Evolutionary conservation across 2,888 invertebrate species (phyloP).

Genomic region (Phasia obesa): DNA sequence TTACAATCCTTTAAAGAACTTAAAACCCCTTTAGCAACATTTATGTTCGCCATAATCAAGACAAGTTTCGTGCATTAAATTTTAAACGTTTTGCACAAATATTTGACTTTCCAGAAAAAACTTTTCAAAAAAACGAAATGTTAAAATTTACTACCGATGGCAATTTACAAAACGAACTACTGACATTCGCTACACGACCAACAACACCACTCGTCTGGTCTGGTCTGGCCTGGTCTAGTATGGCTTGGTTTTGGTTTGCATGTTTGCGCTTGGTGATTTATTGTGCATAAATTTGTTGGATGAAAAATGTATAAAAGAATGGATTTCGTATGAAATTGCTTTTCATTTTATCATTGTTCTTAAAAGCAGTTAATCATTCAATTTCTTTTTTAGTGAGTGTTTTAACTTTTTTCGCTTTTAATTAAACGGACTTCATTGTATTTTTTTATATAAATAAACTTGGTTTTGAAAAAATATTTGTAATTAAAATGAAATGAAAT

Average conservation of each 20-base stretch:
- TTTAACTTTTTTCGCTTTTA: no score
- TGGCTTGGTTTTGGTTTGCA: conserved; percentile 3
- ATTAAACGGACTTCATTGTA: neutral
- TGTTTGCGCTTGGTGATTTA: conserved; percentile 22
- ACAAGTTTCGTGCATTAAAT: no score
- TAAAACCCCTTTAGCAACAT: no score
- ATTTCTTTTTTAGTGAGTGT: conserved; percentile 11
- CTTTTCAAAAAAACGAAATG: neutral
- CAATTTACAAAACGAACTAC: conserved; percentile 50
- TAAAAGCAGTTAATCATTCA: conserved; percentile 59
- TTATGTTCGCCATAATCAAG: no score
- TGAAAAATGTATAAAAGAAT: neutral
- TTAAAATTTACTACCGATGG: conserved; percentile 46
- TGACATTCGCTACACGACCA: conserved; percentile 31
- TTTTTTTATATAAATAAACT: neutral
- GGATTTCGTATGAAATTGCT: conserved; percentile 16
- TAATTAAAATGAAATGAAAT: no score
- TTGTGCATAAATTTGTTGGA: neutral
- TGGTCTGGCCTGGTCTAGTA: conserved; percentile 1
- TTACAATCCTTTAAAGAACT: no score
- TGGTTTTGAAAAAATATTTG: no score
- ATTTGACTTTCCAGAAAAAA: no score
- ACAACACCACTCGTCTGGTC: conserved; percentile 29
- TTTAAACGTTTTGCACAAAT: no score
- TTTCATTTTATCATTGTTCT: conserved; percentile 15